Base-by-base conservation (phyloP, 2,888 invertebrate species). In the Brassicogethes aeneus region DNA sequence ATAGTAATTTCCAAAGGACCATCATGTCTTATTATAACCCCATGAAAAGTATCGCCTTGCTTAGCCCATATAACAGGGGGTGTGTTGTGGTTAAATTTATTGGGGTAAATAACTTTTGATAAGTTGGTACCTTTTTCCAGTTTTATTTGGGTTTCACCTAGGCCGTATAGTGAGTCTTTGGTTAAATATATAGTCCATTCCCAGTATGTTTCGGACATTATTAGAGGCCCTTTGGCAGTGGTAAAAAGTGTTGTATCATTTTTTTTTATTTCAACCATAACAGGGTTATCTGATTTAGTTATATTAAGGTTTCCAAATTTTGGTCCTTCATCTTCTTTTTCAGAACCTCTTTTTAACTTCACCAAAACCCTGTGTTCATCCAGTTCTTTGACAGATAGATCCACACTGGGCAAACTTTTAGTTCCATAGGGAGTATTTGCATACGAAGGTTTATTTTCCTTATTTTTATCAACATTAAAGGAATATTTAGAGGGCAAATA, bases 181-280 rank as follows among this genome's bases (percentile, higher is more conserved):
- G 74, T 74, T 17, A 80, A 51, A 46, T 68, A 70, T 13, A 80
- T 67, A 0, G 73, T 66, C 53, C 77, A 70, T 59, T 80, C 80
- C 76, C 78, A 78, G 51, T 77, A 79, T 33, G 71, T 65, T 15
- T 74, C 62, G 0, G 78, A 74, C 2, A 76, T 73, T 43, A 80
- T 75, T 0, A 79, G 47, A 0, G 80, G 78, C 0, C 79, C 79
- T 45, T 69, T 63, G 1, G 70, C 59, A 0, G 77, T 78, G 17
- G 71, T 72, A 14, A 80, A 68, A 40, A 79, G 61, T 3, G 55
- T 30, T 5, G 41, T 46, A 5, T 47, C 43, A 3, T 16, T 46
- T 39, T 57, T 44, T 16, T 41, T 50, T 2, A 64, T 47, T 39
- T 62, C 58, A 2, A 61, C 45, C 15, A 51, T 53, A 8, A 63